A percentile compares a stretch with the other conserved stretches of the same genome.
phyloP scores from a whole-genome alignment of 2,113 vertebrate species.

The Lophochroa leadbeateri region DNA sequence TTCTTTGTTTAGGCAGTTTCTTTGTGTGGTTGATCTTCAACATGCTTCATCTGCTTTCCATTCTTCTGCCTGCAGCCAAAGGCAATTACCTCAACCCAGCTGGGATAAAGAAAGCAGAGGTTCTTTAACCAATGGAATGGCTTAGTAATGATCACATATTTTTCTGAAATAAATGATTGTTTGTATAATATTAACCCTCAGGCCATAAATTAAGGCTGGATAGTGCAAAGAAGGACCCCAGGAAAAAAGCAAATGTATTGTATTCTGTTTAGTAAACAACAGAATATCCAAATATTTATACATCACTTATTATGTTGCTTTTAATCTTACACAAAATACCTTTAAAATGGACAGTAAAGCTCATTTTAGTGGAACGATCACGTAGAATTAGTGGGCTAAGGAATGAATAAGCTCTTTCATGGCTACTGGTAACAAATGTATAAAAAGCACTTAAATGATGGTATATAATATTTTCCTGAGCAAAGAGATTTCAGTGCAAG shows the following conservation, averaged over 20 bases:
- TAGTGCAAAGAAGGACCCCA: background rate
- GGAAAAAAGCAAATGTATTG: background rate
- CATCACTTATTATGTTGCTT: background rate
- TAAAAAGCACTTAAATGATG: background rate
- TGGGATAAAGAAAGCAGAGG: constrained; percentile 18
- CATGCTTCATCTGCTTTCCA: constrained; percentile 45
- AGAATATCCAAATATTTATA: constrained; percentile 18
- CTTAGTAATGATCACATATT: background rate
- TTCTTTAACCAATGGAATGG: constrained; percentile 15
- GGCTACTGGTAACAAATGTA: background rate
- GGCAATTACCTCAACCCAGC: constrained; percentile 31
- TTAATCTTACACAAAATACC: background rate
- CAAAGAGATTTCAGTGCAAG: background rate
- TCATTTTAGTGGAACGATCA: background rate
- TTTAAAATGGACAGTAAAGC: background rate
- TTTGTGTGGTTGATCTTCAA: constrained; percentile 41
- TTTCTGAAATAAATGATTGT: constrained; percentile 2
- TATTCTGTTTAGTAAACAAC: background rate
- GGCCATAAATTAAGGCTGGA: background rate
- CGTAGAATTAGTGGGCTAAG: background rate
- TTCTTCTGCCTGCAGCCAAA: constrained; percentile 12
- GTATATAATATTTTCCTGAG: background rate
- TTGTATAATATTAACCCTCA: background rate
- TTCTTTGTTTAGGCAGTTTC: constrained; percentile 22
- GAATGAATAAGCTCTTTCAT: background rate